Percentiles rank a stretch among this genome's conserved stretches.
phyloP scores from a whole-genome alignment of 2,888 invertebrate species.

The Harpalus rufipes region DNA sequence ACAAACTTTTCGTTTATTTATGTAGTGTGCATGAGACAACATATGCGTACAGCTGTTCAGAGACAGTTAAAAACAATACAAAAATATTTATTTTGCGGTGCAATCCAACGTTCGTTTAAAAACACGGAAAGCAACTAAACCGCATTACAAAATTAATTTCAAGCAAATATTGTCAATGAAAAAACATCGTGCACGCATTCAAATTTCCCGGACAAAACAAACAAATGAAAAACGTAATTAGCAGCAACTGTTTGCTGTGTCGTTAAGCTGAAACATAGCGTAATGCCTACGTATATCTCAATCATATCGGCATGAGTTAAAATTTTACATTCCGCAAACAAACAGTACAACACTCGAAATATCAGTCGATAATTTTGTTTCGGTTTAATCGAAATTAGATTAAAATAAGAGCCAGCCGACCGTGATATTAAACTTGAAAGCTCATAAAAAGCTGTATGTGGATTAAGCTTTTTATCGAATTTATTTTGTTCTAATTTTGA shows the following conservation, averaged over 20 bases:
- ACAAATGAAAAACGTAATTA: slow-evolving; percentile 53
- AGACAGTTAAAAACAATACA: slow-evolving; percentile 19
- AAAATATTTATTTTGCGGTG: slow-evolving; percentile 26
- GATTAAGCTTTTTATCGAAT: slow-evolving; percentile 44
- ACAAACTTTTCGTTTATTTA: neutral
- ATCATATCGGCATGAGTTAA: slow-evolving; percentile 22
- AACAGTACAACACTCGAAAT: slow-evolving; percentile 1
- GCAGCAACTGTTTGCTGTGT: slow-evolving; percentile 45
- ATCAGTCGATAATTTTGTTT: slow-evolving; percentile 34
- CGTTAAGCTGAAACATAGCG: slow-evolving; percentile 34
- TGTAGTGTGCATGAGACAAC: neutral
- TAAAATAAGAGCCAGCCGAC: slow-evolving; percentile 24
- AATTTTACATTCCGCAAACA: slow-evolving; percentile 8
- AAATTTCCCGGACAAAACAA: slow-evolving; percentile 40
- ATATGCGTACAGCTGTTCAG: slow-evolving; percentile 10
- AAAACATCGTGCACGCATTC: slow-evolving; percentile 18
- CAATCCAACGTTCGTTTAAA: slow-evolving; percentile 14
- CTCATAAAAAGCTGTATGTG: slow-evolving; percentile 43
- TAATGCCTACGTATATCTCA: slow-evolving; percentile 10
- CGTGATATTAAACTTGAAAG: slow-evolving; percentile 36
- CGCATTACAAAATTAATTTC: slow-evolving; percentile 42
- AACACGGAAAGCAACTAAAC: slow-evolving; percentile 24
- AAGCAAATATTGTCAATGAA: slow-evolving; percentile 41
- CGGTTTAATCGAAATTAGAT: slow-evolving; percentile 40
- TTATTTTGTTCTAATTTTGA: slow-evolving; percentile 37